Evolutionary conservation across 2,888 invertebrate species (phyloP).

Genomic region (Pandemis cinnamomeana): DNA sequence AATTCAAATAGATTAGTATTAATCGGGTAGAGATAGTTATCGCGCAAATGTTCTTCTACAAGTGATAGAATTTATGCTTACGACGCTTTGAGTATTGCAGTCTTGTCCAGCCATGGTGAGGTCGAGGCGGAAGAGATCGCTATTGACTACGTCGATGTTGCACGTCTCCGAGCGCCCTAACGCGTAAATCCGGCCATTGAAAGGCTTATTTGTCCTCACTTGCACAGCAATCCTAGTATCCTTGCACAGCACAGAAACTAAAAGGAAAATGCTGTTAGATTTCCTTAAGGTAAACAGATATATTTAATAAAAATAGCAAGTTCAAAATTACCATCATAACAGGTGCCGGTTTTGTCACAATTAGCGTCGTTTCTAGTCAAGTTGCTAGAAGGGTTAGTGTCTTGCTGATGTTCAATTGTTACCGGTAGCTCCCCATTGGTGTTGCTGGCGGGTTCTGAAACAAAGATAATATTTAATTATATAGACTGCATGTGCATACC

Average conservation of each 20-base stretch:
- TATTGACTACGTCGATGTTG: conserved; percentile 96
- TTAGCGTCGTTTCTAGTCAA: conserved; percentile 92
- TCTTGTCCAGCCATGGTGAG: conserved; percentile 97
- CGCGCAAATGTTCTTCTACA: neutral
- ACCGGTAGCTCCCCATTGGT: conserved; percentile 86
- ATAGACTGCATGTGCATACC: conserved; percentile 4
- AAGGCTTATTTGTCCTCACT: conserved; percentile 96
- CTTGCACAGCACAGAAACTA: conserved; percentile 97
- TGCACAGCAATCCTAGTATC: conserved; percentile 97
- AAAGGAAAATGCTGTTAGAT: conserved; percentile 51
- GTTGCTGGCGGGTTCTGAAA: conserved; percentile 80
- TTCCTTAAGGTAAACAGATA: conserved; percentile 29
- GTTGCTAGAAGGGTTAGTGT: conserved; percentile 87
- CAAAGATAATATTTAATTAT: conserved; percentile 52
- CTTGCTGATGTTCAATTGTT: conserved; percentile 91
- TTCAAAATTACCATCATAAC: conserved; percentile 92
- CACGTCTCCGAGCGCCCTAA: conserved; percentile 97
- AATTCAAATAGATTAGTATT: conserved; percentile 52
- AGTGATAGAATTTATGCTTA: conserved; percentile 80
- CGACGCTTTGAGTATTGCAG: conserved; percentile 97
- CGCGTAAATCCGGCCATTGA: conserved; percentile 97
- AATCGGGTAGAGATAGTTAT: conserved; percentile 9
- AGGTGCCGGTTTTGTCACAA: conserved; percentile 97
- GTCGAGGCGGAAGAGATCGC: conserved; percentile 95
- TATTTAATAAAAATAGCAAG: conserved; percentile 27